phyloP scores from a whole-genome alignment of 2,888 invertebrate species.

The Vannuccia rotundouncinata region DNA sequence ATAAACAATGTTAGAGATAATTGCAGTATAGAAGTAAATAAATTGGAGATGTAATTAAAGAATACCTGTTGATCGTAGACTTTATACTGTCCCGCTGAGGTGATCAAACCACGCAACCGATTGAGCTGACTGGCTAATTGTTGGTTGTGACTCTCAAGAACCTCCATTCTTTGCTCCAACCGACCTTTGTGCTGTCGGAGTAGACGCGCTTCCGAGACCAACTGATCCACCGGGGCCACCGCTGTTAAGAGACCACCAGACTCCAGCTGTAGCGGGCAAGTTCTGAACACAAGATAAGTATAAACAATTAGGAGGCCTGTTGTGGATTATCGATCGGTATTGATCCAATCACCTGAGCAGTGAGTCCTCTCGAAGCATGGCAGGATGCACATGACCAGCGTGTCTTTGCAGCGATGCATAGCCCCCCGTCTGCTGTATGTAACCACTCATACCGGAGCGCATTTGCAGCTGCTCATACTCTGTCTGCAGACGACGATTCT shows the following conservation, averaged over 20 bases:
- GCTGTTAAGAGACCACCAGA: not conserved
- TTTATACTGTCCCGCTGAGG: not conserved
- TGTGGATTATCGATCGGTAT: no score
- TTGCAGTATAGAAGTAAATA: no score
- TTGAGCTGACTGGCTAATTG: conserved; percentile 92
- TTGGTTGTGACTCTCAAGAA: conserved; percentile 93
- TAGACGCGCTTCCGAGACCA: conserved; percentile 81
- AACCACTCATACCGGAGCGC: conserved; percentile 23
- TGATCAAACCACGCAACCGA: conserved; percentile 68
- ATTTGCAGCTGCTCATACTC: conserved; percentile 83
- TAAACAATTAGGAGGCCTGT: no score
- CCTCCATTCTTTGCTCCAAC: conserved; percentile 92
- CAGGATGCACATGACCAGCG: not conserved
- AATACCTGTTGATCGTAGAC: conserved; percentile 13
- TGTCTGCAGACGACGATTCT: conserved; percentile 64
- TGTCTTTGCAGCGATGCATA: conserved; percentile 1
- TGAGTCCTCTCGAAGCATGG: not conserved
- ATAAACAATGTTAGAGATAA: no score
- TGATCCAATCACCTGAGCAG: not conserved
- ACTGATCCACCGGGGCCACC: conserved; percentile 43
- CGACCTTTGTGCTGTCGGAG: conserved; percentile 90
- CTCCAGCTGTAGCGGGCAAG: not conserved
- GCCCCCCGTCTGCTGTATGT: not conserved
- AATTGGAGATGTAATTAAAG: no score
- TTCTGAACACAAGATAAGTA: no score